Evolutionary conservation across 2,797 vertebrate genomes (phyloP).

Genomic region (Syngnathus rostellatus): DNA sequence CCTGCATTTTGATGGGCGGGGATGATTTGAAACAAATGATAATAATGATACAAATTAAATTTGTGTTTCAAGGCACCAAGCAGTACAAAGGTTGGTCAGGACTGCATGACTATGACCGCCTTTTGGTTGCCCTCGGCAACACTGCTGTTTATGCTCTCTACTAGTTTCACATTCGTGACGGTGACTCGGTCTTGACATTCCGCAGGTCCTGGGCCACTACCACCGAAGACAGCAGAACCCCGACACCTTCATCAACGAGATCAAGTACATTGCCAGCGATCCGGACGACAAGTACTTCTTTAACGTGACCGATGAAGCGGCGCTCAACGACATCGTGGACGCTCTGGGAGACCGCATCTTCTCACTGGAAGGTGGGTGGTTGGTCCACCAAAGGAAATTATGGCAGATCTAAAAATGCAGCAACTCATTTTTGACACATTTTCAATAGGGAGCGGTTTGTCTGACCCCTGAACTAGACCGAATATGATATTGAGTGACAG

Average conservation of each 20-base stretch:
- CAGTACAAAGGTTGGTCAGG: no score
- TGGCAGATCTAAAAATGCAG: no score
- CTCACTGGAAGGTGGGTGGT: conserved; percentile 80
- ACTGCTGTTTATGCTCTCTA: background rate
- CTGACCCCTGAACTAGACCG: no score
- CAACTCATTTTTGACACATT: no score
- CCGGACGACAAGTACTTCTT: conserved; percentile 92
- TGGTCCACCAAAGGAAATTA: no score
- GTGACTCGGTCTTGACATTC: background rate
- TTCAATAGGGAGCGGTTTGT: no score
- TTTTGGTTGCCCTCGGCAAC: background rate
- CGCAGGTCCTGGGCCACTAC: conserved; percentile 89
- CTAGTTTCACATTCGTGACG: background rate
- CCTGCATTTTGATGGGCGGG: background rate
- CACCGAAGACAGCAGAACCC: conserved; percentile 88
- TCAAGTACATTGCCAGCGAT: conserved; percentile 88
- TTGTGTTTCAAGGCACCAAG: no score
- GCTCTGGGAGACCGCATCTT: conserved; percentile 91
- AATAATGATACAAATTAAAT: no score
- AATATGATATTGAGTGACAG: background rate
- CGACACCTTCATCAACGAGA: conserved; percentile 84
- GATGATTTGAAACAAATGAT: no score
- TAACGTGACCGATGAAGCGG: conserved; percentile 91
- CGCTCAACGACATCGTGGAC: conserved; percentile 91
- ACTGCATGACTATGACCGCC: background rate